Conservation (phyloP, 2,113 vertebrate species). For the Orthonyx spaldingii region DNA sequence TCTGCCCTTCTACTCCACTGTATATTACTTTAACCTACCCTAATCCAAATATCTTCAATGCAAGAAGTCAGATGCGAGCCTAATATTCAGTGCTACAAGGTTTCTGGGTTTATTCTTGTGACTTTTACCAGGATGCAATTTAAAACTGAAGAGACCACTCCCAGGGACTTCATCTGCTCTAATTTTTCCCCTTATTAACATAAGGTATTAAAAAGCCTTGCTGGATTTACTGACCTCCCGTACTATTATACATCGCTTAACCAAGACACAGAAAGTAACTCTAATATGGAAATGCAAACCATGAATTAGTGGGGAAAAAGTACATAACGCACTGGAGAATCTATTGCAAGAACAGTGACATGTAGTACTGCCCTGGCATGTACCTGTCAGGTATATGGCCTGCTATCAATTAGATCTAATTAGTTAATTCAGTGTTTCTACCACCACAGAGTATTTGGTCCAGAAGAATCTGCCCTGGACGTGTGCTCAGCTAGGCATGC, state of each 20-base stretch:
- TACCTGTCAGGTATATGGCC: background rate
- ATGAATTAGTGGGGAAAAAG: background rate
- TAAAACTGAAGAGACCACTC: background rate
- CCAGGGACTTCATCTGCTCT: background rate
- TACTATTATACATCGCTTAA: background rate
- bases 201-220: background rate
- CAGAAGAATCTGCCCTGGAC: background rate
- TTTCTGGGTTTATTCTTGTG: background rate
- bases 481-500: background rate
- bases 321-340: background rate
- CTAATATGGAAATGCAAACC: background rate
- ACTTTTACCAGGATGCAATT: background rate
- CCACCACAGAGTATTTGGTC: background rate
- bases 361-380: background rate
- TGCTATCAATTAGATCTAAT: background rate
- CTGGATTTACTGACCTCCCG: background rate
- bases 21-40: background rate
- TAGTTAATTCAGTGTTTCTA: background rate
- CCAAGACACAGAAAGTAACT: background rate
- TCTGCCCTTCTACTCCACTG: background rate
- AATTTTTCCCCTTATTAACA: background rate
- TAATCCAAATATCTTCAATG: background rate
- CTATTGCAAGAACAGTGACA: background rate
- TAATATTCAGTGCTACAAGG: background rate
- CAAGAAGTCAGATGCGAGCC: background rate